Percentiles rank a stretch among this genome's conserved stretches.
phyloP scores from a whole-genome alignment of 2,888 invertebrate genomes.

The Pammene fasciana region DNA sequence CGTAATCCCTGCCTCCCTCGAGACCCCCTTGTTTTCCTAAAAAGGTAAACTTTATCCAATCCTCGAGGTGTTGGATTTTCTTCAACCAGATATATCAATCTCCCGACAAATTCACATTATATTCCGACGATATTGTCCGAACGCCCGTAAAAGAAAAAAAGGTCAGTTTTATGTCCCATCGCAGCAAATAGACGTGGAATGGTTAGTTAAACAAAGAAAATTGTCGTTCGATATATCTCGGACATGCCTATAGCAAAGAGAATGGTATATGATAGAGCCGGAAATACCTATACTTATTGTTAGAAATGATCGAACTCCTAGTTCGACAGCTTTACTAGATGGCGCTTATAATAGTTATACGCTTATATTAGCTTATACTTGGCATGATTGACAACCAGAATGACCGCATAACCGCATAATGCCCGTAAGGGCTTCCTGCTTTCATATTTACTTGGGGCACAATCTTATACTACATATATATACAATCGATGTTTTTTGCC shows the following conservation, averaged over 20 bases:
- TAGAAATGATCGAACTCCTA: no score
- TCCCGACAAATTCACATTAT: conserved; percentile 71
- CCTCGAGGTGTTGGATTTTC: conserved; percentile 70
- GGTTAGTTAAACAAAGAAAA: conserved; percentile 75
- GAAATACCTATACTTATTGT: no score
- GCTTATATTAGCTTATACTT: no score
- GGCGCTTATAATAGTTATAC: no score
- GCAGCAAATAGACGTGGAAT: conserved; percentile 60
- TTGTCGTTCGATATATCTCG: conserved; percentile 55
- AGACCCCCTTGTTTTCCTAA: conserved; percentile 62
- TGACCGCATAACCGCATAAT: no score
- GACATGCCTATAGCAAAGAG: not conserved
- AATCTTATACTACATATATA: no score
- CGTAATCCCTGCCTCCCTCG: conserved; percentile 59
- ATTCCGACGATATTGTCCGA: conserved; percentile 62
- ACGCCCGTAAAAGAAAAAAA: conserved; percentile 65
- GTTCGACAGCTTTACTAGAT: no score
- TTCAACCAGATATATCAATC: conserved; percentile 47
- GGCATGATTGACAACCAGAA: no score
- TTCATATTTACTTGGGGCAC: no score
- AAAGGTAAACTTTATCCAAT: conserved; percentile 70
- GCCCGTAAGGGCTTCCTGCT: no score
- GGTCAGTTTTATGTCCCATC: conserved; percentile 68
- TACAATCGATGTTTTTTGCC: no score
- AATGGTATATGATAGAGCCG: no score